phyloP scores from a whole-genome alignment of 2,888 invertebrate genomes.

The Pollenia amentaria region DNA sequence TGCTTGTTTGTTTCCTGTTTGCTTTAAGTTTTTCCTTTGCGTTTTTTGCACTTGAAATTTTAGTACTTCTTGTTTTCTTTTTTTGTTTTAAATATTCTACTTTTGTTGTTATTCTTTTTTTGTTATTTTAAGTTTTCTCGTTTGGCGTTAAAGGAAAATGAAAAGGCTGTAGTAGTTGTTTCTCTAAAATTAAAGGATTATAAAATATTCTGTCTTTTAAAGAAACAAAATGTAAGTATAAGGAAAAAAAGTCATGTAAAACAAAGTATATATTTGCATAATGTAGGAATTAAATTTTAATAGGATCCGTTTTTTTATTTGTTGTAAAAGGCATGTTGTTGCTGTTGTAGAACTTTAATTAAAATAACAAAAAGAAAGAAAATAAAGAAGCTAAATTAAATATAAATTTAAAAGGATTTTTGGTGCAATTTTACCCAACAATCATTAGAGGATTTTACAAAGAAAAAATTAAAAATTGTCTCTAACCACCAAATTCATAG shows the following conservation, averaged over 20 bases:
- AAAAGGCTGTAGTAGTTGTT: not conserved
- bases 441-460: no score
- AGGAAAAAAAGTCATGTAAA: not conserved
- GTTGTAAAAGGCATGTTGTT: not conserved
- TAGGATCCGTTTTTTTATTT: not conserved
- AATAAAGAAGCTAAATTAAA: constrained; percentile 29
- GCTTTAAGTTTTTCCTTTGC: constrained; percentile 40
- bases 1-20: constrained; percentile 52
- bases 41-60: constrained; percentile 56
- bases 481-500: no score
- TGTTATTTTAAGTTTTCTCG: constrained; percentile 8
- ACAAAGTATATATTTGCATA: constrained; percentile 52
- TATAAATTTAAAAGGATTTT: constrained; percentile 10
- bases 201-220: constrained; percentile 33
- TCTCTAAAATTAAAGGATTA: constrained; percentile 11
- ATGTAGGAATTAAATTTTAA: constrained; percentile 32
- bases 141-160: constrained; percentile 1
- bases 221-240: constrained; percentile 33
- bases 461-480: no score
- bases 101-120: not conserved
- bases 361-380: constrained; percentile 33
- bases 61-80: constrained; percentile 9
- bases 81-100: no score
- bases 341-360: constrained; percentile 31
- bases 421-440: not conserved